Conservation (phyloP, 2,113 vertebrate species). For the Microcebus jonahi region DNA sequence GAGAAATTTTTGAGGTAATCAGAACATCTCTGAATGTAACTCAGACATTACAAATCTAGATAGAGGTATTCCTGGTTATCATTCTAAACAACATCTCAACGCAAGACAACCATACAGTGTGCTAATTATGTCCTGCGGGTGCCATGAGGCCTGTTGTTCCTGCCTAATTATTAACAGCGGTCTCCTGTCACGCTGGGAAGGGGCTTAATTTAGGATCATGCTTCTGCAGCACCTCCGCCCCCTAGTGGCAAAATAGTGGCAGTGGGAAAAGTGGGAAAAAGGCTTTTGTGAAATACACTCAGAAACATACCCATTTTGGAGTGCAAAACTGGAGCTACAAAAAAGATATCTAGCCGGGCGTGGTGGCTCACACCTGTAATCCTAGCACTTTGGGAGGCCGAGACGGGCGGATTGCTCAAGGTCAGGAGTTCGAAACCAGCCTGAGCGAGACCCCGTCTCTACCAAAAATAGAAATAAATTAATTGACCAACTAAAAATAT, state of each 20-base stretch:
- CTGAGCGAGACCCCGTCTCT: too few relatives aligned
- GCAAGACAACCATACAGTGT: background rate
- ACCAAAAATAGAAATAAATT: too few relatives aligned
- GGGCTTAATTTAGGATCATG: background rate
- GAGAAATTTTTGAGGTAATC: background rate
- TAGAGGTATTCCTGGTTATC: background rate
- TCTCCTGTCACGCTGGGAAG: background rate
- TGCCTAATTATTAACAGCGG: background rate
- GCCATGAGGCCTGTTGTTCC: background rate
- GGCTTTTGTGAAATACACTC: background rate
- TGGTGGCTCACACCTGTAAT: too few relatives aligned
- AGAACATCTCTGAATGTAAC: background rate
- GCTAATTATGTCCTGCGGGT: background rate
- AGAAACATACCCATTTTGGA: background rate
- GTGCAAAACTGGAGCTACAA: background rate
- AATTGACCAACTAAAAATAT: too few relatives aligned
- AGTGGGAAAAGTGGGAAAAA: background rate
- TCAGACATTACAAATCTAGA: background rate
- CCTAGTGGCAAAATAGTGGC: constrained; percentile 53
- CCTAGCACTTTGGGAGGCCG: too few relatives aligned
- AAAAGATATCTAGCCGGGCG: background rate
- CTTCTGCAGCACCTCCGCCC: constrained; percentile 26
- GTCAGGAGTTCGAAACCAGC: too few relatives aligned
- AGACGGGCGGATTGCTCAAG: too few relatives aligned
- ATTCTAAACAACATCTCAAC: background rate